Evolutionary conservation across 2,797 vertebrate species (phyloP), one percentile per base, ranked within the genome.

Genomic region (Sebastes kiyomatsui): DNA sequence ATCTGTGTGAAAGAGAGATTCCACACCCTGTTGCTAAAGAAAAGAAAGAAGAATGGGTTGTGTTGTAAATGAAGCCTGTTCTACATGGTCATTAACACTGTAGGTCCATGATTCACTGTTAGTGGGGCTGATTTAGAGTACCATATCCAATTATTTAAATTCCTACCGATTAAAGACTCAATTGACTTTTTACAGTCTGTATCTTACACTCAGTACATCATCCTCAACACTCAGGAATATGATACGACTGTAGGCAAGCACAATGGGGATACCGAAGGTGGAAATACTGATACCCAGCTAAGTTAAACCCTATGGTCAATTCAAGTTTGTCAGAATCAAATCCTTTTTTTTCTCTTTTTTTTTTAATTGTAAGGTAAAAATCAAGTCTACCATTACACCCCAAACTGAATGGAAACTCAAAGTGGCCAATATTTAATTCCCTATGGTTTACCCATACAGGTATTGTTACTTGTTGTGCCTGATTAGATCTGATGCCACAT

Each of bases 1-100:
- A 11, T 30, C 60, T n/a, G 61, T 78, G 77, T 55, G 72, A 80
- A 81, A 72, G 81, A 49, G 25, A 35, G 23, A 55, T 56, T 42
- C 30, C 60, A 33, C 66, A 74, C 49, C 61, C 79, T 33, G 18
- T 68, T 55, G 54, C 22, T 14, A 42, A 65, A 67, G 27, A 67
- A 10, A 67, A 65, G 28, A 76, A 28, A 28, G 52, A 28, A 59
- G n/a, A 80, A 79, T 6, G 30, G 16, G 33, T 77, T 42, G 32
- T 14, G 6, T 25, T 64, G 55, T 73, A 30, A 77, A 75, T 54
- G 46, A 59, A 46, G 25, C 12, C 42, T 56, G 10, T 22, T 67
- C 22, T 54, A 38, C 18, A 5, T 42, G 60, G 11, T 79, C 56
- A 71, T 84, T 60, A 82, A 25, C 33, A 18, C 11, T 14, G 12